A percentile compares a stretch with the other conserved stretches of the same genome.
These are phyloP conservation scores for Dryobates pubescens DNA, from an alignment of 2,797 vertebrate genomes.

Conservation along the genomic window DNA sequence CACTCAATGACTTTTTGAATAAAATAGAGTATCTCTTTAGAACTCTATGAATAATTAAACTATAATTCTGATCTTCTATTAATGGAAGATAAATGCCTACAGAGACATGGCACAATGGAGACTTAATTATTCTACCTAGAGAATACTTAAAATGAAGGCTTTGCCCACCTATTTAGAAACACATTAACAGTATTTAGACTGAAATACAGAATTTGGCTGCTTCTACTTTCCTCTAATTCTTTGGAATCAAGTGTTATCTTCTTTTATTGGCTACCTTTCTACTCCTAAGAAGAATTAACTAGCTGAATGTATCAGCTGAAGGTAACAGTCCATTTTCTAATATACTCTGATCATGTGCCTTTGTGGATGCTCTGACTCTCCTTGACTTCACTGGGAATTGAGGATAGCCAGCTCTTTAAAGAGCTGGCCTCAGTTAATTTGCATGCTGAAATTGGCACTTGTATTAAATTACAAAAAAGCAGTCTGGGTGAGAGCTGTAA, in stretches of 20 bases:
- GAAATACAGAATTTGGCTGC: background rate
- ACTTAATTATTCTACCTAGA: constrained; percentile 5
- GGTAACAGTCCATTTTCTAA: background rate
- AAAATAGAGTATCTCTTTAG: constrained; percentile 6
- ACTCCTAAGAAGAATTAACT: background rate
- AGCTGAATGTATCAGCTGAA: background rate
- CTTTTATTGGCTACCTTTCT: background rate
- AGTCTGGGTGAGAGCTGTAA: background rate
- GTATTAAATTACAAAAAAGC: background rate
- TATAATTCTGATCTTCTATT: constrained; percentile 20
- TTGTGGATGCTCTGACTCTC: background rate
- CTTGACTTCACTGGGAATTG: constrained; percentile 8
- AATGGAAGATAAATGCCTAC: constrained; percentile 31
- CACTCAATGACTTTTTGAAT: background rate
- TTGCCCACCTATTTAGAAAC: background rate
- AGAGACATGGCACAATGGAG: background rate
- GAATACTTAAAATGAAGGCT: background rate
- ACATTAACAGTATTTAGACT: background rate
- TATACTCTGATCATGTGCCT: background rate
- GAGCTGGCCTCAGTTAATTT: constrained; percentile 7
- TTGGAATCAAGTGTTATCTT: background rate
- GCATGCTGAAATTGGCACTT: background rate
- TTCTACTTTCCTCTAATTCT: background rate
- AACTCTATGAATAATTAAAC: constrained; percentile 45
- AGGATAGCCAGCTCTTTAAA: background rate